Base-by-base conservation (phyloP, 37 sponge, comb jelly and placozoan genomes). In the Halisarca cf. caerulea region DNA sequence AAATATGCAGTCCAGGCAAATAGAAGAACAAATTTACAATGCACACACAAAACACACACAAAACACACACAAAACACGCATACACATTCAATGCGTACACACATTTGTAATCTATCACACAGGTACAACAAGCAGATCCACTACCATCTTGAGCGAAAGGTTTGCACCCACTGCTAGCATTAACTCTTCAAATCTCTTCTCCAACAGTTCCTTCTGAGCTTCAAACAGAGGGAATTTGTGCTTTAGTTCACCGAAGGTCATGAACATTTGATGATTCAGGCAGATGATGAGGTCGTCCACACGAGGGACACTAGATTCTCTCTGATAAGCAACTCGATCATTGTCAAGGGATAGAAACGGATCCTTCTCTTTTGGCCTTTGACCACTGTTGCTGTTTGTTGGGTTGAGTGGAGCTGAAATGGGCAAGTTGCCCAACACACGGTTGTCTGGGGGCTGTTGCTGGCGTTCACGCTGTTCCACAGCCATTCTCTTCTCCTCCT, bases 241-340 rank as follows among this genome's bases (percentile, higher is more conserved):
- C 28, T 87, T 43, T 41, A 90, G 66, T 17, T 93, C 88, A 11
- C 83, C 82, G 15, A 93, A 81, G 38, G 58, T 35, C 58, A 88
- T 58, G 84, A 85, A 93, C 23, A 60, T 57, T 3, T 42, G 30
- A 32, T 90, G 82, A 66, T 93, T 90, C 58, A 93, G 60, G 37
- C 94, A 93, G 58, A 93, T 54, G 2, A 85, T 71, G 14, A 93
- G 59, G 36, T 90, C 61, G 41, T 90, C 82, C 4, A 88, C 71
- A 14, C 58, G 4, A 9, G 18, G 60, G 0, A 51, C 61, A 6
- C 79, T 86, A 37, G 79, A 64, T n/a, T 44, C n/a, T 27, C 74
- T 30, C 43, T 54, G 21, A 45, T 82, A 82, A 11, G 66, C 24
- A 25, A 32, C 80, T 55, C 61, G 36, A 61, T 90, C 91, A 0